A percentile compares a stretch with the other conserved stretches of the same genome.
These are phyloP conservation scores for Centroberyx gerrardi DNA, from an alignment of 2,797 vertebrate species.

Conservation along the genomic window DNA sequence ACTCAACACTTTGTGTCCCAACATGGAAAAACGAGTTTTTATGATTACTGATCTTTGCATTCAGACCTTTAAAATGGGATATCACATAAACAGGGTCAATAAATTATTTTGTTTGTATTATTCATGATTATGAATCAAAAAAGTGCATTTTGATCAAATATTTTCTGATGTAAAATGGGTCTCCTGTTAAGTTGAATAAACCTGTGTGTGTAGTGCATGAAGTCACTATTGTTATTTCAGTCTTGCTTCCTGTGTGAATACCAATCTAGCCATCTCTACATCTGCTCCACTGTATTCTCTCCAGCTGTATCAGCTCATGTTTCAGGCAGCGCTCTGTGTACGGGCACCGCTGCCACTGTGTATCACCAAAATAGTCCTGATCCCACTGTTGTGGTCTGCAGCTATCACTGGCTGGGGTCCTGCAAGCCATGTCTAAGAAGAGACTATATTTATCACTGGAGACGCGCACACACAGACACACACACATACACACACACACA, in stretches of 20 bases:
- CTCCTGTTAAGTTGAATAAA: too few relatives aligned
- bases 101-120: too few relatives aligned
- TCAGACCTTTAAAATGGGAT: too few relatives aligned
- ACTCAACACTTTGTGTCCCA: not conserved
- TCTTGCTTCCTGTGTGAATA: not conserved
- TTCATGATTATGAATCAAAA: too few relatives aligned
- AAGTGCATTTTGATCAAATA: too few relatives aligned
- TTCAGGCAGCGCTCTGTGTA: slow-evolving; percentile 43
- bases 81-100: too few relatives aligned
- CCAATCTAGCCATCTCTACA: slow-evolving; percentile 10
- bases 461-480: slow-evolving; percentile 33
- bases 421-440: slow-evolving; percentile 61
- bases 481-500: slow-evolving; percentile 1
- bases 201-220: not conserved
- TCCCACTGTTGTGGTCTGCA: slow-evolving; percentile 64
- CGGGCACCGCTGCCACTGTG: slow-evolving; percentile 64
- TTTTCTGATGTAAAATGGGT: too few relatives aligned
- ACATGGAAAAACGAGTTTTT: too few relatives aligned
- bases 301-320: slow-evolving; percentile 43
- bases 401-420: slow-evolving; percentile 58
- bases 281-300: slow-evolving; percentile 35
- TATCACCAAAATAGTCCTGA: slow-evolving; percentile 59
- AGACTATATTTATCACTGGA: slow-evolving; percentile 47
- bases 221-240: not conserved
- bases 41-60: too few relatives aligned